Evolutionary conservation across 2,113 vertebrate genomes (phyloP).

Genomic region (Syngnathus scovelli): DNA sequence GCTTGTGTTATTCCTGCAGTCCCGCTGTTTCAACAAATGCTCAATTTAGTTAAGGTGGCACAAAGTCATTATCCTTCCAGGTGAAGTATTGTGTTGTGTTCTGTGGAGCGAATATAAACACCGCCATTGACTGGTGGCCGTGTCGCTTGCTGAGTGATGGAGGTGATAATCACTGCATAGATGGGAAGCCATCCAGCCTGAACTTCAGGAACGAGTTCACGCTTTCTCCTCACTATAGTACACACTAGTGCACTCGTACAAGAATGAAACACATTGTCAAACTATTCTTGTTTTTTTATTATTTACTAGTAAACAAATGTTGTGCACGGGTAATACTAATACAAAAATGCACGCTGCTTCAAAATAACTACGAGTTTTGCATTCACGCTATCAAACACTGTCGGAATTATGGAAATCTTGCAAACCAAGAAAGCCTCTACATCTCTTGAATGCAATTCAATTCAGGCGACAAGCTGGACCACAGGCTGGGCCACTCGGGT

Average conservation of each 20-base stretch:
- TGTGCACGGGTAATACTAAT: too few relatives aligned
- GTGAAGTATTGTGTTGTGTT: slow-evolving; percentile 11
- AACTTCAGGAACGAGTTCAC: background rate
- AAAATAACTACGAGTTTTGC: too few relatives aligned
- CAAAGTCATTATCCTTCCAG: background rate
- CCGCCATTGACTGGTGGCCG: slow-evolving; percentile 17
- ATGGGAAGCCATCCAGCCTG: background rate
- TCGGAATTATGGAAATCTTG: too few relatives aligned
- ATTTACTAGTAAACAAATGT: too few relatives aligned
- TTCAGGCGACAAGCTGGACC: too few relatives aligned
- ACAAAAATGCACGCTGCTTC: too few relatives aligned
- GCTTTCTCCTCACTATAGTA: background rate
- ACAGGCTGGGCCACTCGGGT: too few relatives aligned
- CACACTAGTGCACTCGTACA: background rate
- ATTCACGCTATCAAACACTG: too few relatives aligned
- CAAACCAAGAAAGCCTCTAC: too few relatives aligned
- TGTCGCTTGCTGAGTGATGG: slow-evolving; percentile 26
- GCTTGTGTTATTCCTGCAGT: slow-evolving; percentile 13
- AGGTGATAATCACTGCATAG: slow-evolving; percentile 38
- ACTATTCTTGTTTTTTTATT: too few relatives aligned
- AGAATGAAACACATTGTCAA: too few relatives aligned
- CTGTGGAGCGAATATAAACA: slow-evolving; percentile 40
- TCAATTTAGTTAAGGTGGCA: background rate
- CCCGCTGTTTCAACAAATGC: background rate
- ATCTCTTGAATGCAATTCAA: too few relatives aligned